A percentile compares a stretch with the other conserved stretches of the same genome.
phyloP scores from a whole-genome alignment of 2,113 vertebrate genomes.

The Smithornis capensis region DNA sequence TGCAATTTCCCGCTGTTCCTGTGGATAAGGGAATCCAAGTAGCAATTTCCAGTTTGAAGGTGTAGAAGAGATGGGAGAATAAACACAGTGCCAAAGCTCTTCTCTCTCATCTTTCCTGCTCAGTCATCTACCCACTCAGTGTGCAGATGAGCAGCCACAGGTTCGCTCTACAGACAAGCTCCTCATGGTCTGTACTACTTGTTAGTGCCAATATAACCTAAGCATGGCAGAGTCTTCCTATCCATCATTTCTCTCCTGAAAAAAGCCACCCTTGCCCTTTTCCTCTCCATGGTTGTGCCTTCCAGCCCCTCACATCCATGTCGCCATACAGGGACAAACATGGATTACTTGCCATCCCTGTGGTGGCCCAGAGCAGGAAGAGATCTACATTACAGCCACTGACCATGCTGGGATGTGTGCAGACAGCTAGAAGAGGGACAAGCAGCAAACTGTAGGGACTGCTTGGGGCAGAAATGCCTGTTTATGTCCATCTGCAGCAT shows the following conservation, averaged over 20 bases:
- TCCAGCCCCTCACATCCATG: neutral
- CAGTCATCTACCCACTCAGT: neutral
- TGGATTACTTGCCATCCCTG: neutral
- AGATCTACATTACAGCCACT: neutral
- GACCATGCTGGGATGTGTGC: neutral
- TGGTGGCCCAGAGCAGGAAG: fast-evolving
- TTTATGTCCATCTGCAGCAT: neutral
- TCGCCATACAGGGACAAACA: neutral
- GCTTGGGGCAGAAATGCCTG: neutral
- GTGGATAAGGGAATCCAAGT: neutral
- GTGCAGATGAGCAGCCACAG: neutral
- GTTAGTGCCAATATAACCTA: neutral
- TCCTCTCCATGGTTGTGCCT: neutral
- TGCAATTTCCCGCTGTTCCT: neutral
- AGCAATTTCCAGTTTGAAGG: neutral
- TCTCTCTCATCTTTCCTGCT: neutral
- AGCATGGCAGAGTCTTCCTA: neutral
- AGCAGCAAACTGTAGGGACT: neutral
- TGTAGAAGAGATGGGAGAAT: neutral
- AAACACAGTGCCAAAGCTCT: neutral
- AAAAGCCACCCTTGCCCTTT: neutral
- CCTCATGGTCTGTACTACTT: neutral
- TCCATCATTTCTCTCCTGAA: neutral
- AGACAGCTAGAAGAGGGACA: neutral
- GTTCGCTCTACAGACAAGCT: neutral